Conservation (phyloP, 2,113 vertebrate genomes). For the Nycticorax nycticorax region DNA sequence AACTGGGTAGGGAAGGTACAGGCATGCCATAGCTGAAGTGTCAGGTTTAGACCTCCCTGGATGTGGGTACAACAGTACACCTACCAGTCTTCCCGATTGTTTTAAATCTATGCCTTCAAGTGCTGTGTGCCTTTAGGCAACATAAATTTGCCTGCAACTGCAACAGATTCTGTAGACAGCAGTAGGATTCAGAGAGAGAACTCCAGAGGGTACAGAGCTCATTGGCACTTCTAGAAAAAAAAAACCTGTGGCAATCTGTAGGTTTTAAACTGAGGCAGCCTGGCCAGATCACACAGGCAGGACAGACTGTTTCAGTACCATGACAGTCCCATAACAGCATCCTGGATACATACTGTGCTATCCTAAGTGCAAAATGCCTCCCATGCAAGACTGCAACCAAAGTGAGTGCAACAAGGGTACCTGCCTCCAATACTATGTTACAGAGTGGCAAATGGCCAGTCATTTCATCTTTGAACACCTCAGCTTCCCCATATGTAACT, state of each 20-base stretch:
- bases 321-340: too few species aligned
- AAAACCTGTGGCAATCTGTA: background rate
- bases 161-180: too few species aligned
- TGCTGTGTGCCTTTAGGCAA: background rate
- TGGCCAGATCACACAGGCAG: background rate
- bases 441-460: background rate
- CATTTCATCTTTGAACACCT: background rate
- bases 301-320: background rate
- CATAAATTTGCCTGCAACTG: background rate
- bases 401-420: background rate
- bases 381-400: background rate
- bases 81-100: fast-evolving
- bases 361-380: background rate
- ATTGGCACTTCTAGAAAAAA: background rate
- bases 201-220: background rate
- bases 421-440: background rate
- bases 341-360: background rate
- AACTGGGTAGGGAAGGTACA: background rate
- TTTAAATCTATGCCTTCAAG: background rate
- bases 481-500: background rate
- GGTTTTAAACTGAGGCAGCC: background rate
- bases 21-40: background rate
- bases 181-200: too few species aligned
- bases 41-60: background rate
- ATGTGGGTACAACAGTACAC: background rate